These are phyloP conservation scores for Rhabdomys pumilio DNA, from an alignment of 2,797 vertebrate species.

Conservation along the genomic window DNA sequence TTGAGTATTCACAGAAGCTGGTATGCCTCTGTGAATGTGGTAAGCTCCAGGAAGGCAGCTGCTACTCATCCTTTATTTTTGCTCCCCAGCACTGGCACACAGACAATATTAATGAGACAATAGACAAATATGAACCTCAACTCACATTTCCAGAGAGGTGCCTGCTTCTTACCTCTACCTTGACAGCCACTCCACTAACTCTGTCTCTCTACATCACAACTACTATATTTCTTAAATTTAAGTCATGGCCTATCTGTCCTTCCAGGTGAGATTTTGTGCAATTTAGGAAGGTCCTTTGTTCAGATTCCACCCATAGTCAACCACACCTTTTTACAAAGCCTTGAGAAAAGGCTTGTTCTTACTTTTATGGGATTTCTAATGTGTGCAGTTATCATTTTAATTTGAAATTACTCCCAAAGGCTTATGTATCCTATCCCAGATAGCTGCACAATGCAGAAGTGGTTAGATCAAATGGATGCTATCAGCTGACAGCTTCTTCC, in stretches of 20 bases:
- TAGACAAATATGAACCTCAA: background rate
- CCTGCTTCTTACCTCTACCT: background rate
- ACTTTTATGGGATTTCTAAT: background rate
- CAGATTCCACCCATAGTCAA: background rate
- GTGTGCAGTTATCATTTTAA: background rate
- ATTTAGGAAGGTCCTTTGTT: background rate
- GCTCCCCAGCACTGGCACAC: too few relatives aligned
- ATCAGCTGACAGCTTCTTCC: background rate
- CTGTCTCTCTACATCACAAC: background rate
- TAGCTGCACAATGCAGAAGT: too few relatives aligned
- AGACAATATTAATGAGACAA: background rate
- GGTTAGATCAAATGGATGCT: background rate
- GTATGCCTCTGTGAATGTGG: too few relatives aligned
- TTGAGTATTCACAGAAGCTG: background rate
- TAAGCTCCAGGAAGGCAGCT: background rate
- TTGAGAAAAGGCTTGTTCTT: background rate
- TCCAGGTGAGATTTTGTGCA: background rate
- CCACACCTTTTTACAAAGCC: background rate
- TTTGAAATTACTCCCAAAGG: background rate
- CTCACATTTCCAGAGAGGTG: background rate
- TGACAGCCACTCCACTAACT: too few relatives aligned
- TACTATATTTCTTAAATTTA: background rate
- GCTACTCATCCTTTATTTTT: background rate
- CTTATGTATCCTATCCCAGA: background rate
- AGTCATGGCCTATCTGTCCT: background rate